Conservation (phyloP, 2,888 invertebrate species). For the Dryadula phaetusa region DNA sequence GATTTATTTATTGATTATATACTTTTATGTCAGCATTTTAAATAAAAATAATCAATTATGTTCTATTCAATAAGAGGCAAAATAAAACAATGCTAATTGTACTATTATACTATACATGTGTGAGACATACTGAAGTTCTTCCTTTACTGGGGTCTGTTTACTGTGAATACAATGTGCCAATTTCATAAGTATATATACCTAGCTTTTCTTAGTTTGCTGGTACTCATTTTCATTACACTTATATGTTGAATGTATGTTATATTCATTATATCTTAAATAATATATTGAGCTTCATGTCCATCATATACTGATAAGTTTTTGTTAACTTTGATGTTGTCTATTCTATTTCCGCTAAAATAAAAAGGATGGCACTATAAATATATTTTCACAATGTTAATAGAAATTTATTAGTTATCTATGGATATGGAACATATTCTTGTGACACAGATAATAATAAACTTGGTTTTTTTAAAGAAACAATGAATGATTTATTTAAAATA, state of each 20-base stretch:
- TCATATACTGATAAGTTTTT: not conserved
- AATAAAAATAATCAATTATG: not conserved
- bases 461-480: no score
- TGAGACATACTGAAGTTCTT: not conserved
- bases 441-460: no score
- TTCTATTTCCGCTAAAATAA: not conserved
- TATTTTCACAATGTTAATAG: no score
- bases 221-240: constrained; percentile 23
- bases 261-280: not conserved
- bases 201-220: constrained; percentile 26
- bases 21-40: not conserved
- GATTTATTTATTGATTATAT: not conserved
- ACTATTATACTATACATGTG: not conserved
- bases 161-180: constrained; percentile 20
- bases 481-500: no score
- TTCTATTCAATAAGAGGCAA: constrained; percentile 3
- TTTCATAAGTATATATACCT: constrained; percentile 1
- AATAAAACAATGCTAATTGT: constrained; percentile 14
- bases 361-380: not conserved
- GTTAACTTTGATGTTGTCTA: not conserved
- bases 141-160: constrained; percentile 10
- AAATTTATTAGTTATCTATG: no score
- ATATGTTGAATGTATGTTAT: constrained; percentile 3
- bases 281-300: not conserved
- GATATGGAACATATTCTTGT: no score